Evolutionary conservation across 2,797 vertebrate genomes (phyloP).

Genomic region (Enteromius viviparus): DNA sequence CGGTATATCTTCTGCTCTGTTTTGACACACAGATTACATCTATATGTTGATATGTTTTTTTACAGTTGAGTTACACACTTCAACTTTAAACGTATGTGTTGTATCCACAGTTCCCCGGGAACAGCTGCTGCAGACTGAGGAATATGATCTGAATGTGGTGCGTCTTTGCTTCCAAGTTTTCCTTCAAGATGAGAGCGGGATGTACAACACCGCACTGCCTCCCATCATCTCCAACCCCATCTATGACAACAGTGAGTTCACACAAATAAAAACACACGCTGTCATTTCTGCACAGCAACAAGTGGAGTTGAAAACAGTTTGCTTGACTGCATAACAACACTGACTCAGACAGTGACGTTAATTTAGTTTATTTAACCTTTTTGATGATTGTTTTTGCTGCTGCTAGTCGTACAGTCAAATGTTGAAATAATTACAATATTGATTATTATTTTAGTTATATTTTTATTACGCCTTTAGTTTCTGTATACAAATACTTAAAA

Average conservation of each 20-base stretch:
- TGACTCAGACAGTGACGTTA: background rate
- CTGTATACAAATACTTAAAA: background rate
- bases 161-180: slow-evolving; percentile 96
- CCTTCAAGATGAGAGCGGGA: slow-evolving; percentile 87
- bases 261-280: background rate
- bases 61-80: slow-evolving; percentile 6
- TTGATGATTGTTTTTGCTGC: background rate
- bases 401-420: background rate
- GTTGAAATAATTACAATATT: background rate
- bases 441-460: background rate
- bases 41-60: background rate
- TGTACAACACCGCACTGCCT: slow-evolving; percentile 79
- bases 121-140: slow-evolving; percentile 90
- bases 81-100: slow-evolving; percentile 41
- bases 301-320: background rate
- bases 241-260: slow-evolving; percentile 92
- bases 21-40: background rate
- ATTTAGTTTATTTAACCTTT: background rate
- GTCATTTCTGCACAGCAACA: slow-evolving; percentile 4
- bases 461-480: background rate
- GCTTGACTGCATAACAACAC: background rate
- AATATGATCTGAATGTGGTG: slow-evolving; percentile 96
- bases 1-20: background rate
- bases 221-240: slow-evolving; percentile 96
- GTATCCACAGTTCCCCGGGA: slow-evolving; percentile 84